Percentiles rank a stretch among this genome's conserved stretches.
These are phyloP conservation scores for Anthopleura xanthogrammica DNA, from an alignment of 92 coral and sea anemone species.

Conservation along the genomic window DNA sequence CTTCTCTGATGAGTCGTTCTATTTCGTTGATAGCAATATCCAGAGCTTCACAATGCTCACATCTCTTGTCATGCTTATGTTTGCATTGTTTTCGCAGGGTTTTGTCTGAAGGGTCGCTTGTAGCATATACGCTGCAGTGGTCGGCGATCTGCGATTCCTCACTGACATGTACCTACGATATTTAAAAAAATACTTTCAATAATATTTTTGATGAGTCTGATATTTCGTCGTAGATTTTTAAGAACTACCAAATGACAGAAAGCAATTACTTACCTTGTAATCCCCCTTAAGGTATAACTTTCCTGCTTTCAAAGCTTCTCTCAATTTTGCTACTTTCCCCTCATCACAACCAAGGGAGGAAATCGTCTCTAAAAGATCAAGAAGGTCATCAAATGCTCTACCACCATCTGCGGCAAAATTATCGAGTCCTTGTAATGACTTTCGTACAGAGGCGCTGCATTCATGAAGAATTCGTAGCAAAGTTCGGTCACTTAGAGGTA, in stretches of 20 bases:
- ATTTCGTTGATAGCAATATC: slow-evolving; percentile 23
- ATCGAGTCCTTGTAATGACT: neutral
- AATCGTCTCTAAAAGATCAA: neutral
- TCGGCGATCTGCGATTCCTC: slow-evolving; percentile 35
- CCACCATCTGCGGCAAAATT: slow-evolving; percentile 8
- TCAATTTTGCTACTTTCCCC: too few species aligned
- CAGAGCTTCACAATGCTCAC: slow-evolving; percentile 38
- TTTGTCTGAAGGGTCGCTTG: slow-evolving; percentile 45
- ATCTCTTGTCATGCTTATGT: slow-evolving; percentile 36
- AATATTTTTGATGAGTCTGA: too few species aligned
- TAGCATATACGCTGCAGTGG: slow-evolving; percentile 48
- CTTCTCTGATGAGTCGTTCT: slow-evolving; percentile 9
- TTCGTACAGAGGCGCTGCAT: slow-evolving; percentile 14
- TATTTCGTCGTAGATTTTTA: too few species aligned
- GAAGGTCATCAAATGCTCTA: slow-evolving; percentile 14
- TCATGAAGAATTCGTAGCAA: slow-evolving; percentile 5
- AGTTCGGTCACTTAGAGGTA: neutral
- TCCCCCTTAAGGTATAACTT: too few species aligned
- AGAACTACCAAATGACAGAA: too few species aligned
- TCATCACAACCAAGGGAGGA: too few species aligned
- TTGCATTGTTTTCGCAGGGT: slow-evolving; percentile 15
- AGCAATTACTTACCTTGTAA: too few species aligned
- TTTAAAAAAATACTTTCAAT: neutral
- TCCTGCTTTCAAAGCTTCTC: too few species aligned
- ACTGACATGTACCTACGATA: slow-evolving; percentile 39